Conservation (phyloP, 2,113 vertebrate genomes). For the Lota lota region DNA sequence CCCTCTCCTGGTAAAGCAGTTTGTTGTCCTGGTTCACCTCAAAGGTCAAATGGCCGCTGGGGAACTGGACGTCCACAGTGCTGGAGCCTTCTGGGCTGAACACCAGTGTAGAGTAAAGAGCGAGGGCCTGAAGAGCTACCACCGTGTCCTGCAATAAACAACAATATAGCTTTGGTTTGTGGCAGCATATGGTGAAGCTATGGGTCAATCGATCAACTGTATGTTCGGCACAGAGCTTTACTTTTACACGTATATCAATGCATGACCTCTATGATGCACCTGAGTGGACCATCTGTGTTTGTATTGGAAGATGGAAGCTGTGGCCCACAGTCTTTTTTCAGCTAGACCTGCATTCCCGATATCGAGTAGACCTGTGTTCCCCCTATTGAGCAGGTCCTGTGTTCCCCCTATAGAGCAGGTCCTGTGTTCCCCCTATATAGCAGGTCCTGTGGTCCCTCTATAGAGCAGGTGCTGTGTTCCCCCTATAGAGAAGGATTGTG, state of each 20-base stretch:
- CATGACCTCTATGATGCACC: no score
- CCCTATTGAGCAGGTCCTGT: no score
- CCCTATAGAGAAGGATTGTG: not conserved
- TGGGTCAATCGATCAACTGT: not conserved
- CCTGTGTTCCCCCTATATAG: no score
- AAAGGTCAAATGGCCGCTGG: constrained; percentile 59
- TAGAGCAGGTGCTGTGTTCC: no score
- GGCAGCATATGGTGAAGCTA: not conserved
- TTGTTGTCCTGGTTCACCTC: constrained; percentile 75
- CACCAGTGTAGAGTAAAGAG: constrained; percentile 69
- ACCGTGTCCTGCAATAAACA: constrained; percentile 80
- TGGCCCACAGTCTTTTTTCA: no score
- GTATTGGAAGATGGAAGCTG: not conserved
- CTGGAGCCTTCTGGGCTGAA: constrained; percentile 47
- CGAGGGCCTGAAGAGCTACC: constrained; percentile 79
- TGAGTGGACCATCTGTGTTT: not conserved
- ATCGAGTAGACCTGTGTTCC: no score
- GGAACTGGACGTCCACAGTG: constrained; percentile 58
- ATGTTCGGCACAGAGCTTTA: not conserved
- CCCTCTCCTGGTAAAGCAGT: constrained; percentile 79
- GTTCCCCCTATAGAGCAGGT: no score
- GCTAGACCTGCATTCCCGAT: not conserved
- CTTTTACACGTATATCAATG: no score
- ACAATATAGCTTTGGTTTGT: not conserved
- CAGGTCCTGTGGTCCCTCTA: no score